Evolutionary conservation across 2,888 invertebrate genomes (phyloP).

Genomic region (Agonopterix heracliana): DNA sequence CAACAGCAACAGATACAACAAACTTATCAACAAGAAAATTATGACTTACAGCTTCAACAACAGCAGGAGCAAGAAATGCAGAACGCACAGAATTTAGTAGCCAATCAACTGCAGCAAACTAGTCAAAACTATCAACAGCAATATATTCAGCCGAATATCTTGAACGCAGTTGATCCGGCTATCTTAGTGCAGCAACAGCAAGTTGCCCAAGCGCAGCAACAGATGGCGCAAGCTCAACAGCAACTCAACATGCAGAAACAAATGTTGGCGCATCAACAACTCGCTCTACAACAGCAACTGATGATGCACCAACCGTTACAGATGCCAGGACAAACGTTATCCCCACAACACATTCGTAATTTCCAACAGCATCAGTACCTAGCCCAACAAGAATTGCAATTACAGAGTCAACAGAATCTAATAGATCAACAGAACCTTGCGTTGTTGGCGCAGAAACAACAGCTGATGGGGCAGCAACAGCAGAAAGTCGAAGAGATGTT

Average conservation of each 20-base stretch:
- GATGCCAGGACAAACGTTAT: slow-evolving; percentile 66
- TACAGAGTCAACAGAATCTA: slow-evolving; percentile 74
- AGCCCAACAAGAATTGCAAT: slow-evolving; percentile 67
- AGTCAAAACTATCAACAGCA: slow-evolving; percentile 47
- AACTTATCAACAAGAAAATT: slow-evolving; percentile 30
- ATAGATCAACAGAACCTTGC: slow-evolving; percentile 75
- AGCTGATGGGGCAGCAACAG: slow-evolving; percentile 72
- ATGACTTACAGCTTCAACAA: slow-evolving; percentile 37
- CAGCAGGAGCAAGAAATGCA: slow-evolving; percentile 47
- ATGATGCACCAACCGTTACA: slow-evolving; percentile 58
- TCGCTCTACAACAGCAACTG: slow-evolving; percentile 69
- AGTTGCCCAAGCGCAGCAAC: slow-evolving; percentile 65
- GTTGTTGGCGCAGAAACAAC: slow-evolving; percentile 67
- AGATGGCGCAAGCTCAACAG: slow-evolving; percentile 62
- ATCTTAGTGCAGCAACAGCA: slow-evolving; percentile 63
- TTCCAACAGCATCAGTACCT: slow-evolving; percentile 70
- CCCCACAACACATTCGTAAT: slow-evolving; percentile 59
- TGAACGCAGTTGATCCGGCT: slow-evolving; percentile 46
- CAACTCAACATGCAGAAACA: slow-evolving; percentile 69
- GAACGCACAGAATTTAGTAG: slow-evolving; percentile 49
- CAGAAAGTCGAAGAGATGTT: slow-evolving; percentile 63
- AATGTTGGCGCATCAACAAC: slow-evolving; percentile 63
- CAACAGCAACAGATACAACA: slow-evolving; percentile 33
- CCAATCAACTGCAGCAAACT: slow-evolving; percentile 51
- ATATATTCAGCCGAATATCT: slow-evolving; percentile 45